These are phyloP conservation scores for Lasaia peninsularis DNA, from an alignment of 1,140 invertebrate genomes.

Conservation along the genomic window DNA sequence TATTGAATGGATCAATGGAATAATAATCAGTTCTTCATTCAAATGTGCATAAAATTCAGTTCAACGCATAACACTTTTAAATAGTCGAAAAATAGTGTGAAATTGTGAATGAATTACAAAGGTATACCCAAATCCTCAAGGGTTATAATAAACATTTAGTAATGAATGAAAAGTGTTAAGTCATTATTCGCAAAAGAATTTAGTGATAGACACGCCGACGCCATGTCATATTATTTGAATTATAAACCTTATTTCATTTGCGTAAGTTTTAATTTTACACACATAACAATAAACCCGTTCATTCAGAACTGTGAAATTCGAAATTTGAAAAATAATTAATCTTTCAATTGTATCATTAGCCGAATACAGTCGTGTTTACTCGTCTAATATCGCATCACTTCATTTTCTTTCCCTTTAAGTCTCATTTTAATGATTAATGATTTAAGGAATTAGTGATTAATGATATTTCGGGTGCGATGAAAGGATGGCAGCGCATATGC, in stretches of 20 bases:
- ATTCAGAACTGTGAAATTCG: slow-evolving; percentile 52
- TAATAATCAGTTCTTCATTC: slow-evolving; percentile 8
- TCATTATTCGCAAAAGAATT: slow-evolving; percentile 39
- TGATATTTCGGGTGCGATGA: slow-evolving; percentile 53
- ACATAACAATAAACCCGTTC: slow-evolving; percentile 32
- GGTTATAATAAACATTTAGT: slow-evolving; percentile 12
- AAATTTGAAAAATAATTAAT: slow-evolving; percentile 58
- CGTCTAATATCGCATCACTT: slow-evolving; percentile 56
- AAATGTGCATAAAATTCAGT: slow-evolving; percentile 29
- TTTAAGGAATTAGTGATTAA: slow-evolving; percentile 59
- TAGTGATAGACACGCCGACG: slow-evolving; percentile 50
- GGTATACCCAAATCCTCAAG: slow-evolving; percentile 13
- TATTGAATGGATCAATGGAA: background rate
- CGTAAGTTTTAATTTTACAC: slow-evolving; percentile 11
- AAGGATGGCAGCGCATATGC: slow-evolving; percentile 58
- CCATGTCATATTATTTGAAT: slow-evolving; percentile 23
- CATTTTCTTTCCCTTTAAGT: slow-evolving; percentile 74
- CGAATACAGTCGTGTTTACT: slow-evolving; percentile 59
- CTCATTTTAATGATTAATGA: slow-evolving; percentile 73
- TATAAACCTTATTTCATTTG: slow-evolving; percentile 18
- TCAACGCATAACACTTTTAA: slow-evolving; percentile 36
- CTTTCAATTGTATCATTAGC: slow-evolving; percentile 72
- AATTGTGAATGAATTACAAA: slow-evolving; percentile 53
- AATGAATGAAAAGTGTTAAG: slow-evolving; percentile 44
- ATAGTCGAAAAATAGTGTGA: slow-evolving; percentile 46